Evolutionary conservation across 1,140 invertebrate species (phyloP), one percentile per base, ranked within the genome.

Genomic region (Contarinia nasturtii): DNA sequence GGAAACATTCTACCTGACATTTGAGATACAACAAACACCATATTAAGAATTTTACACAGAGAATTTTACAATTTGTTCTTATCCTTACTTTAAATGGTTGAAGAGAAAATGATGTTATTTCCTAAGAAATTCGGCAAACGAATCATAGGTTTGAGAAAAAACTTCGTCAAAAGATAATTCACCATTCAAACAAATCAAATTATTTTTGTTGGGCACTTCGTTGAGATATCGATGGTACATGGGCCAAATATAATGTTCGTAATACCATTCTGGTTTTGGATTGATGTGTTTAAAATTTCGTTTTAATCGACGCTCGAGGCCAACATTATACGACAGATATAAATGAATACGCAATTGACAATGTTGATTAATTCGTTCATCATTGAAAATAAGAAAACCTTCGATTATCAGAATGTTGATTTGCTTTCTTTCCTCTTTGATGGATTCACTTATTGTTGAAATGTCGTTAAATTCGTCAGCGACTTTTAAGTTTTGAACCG

Each of bases 191-290:
- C 61, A 55, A 12, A 55, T 60, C 2, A 64, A 56, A 20, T 64
- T 61, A 47, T 62, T 57, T 19, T 57, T 52, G 14, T 63, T 58
- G 1, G 60, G 55, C 19, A 57, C 59, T 38, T 61, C 58, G 15
- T 50, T 50, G 37, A 61, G 58, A 46, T 64, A 60, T 51, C 54
- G 55, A 34, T 64, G 61, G 57, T 80, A 79, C 52, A 80, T 74
- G 0, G 82, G 82, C 82, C 83, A 87, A 1, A 82, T 81, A 51
- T 75, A 74, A 33, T 65, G 63, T 17, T 87, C 80, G 60, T 87
- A 86, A 67, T 88, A 87, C 1, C 80, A 79, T 2, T 74, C 74
- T 7, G 80, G 71, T 65, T 88, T 83, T 7, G 83, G 80, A 65
- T 85, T 80, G 12, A 80, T 77, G 15, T 82, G 83, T 49, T 80